Conservation (phyloP, 2,888 invertebrate species). For the Autographa gamma region DNA sequence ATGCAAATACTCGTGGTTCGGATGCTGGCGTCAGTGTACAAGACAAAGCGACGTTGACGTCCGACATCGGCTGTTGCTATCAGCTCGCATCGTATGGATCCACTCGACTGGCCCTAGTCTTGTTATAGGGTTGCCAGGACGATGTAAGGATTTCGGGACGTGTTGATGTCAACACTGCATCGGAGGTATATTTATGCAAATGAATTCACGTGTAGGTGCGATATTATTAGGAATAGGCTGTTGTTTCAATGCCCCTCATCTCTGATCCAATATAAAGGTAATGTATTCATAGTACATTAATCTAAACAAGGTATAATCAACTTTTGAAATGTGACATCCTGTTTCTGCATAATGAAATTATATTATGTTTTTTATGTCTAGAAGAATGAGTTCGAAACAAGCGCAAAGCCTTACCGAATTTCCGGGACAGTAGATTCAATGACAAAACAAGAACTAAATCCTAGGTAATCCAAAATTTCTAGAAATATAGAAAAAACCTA, state of each 20-base stretch:
- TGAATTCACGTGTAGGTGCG: conserved; percentile 18
- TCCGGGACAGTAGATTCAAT: conserved; percentile 38
- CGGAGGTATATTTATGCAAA: conserved; percentile 23
- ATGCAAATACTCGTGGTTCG: conserved; percentile 86
- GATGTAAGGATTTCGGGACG: conserved; percentile 50
- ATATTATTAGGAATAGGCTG: conserved; percentile 14
- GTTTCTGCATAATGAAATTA: not conserved
- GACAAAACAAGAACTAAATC: conserved; percentile 34
- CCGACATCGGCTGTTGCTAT: conserved; percentile 82
- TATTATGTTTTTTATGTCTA: not conserved
- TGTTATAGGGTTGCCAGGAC: conserved; percentile 61
- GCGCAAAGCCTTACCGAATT: conserved; percentile 26
- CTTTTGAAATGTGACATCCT: not conserved
- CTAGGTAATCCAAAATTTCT: conserved; percentile 29
- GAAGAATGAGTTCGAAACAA: conserved; percentile 28
- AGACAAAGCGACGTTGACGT: conserved; percentile 87
- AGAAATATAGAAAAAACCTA: conserved; percentile 32
- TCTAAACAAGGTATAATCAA: not conserved
- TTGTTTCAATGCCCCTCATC: conserved; percentile 3
- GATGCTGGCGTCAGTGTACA: conserved; percentile 82
- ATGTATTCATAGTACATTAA: not conserved
- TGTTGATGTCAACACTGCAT: conserved; percentile 35
- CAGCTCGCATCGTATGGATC: conserved; percentile 76
- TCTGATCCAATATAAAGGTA: conserved; percentile 2
- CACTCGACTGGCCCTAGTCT: conserved; percentile 71